Conservation (phyloP, 2,888 invertebrate genomes). For the Erebia epiphron region DNA sequence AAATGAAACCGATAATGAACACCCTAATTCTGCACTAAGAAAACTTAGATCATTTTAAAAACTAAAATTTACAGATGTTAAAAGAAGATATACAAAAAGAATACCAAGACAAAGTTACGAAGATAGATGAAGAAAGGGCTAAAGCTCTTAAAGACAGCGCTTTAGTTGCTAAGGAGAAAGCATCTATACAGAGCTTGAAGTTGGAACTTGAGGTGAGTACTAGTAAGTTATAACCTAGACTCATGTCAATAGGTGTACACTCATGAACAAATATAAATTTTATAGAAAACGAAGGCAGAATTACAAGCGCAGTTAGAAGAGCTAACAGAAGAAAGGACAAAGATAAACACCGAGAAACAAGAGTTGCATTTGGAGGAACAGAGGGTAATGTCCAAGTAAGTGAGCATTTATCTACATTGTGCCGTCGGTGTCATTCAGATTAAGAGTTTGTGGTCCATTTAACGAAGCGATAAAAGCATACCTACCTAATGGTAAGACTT, state of each 20-base stretch:
- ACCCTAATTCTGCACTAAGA: neutral
- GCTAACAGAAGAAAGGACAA: slow-evolving; percentile 67
- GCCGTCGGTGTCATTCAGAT: too few relatives aligned
- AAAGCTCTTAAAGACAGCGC: slow-evolving; percentile 64
- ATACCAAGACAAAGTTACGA: slow-evolving; percentile 66
- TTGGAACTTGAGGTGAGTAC: slow-evolving; percentile 67
- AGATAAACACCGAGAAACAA: slow-evolving; percentile 69
- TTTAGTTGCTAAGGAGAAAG: slow-evolving; percentile 65
- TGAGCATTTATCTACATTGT: neutral
- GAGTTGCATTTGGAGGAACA: slow-evolving; percentile 74
- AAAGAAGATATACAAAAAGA: slow-evolving; percentile 73
- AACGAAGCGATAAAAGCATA: too few relatives aligned
- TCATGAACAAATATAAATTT: slow-evolving; percentile 21
- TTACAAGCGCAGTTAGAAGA: slow-evolving; percentile 72
- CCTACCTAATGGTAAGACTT: too few relatives aligned
- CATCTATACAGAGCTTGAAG: slow-evolving; percentile 63
- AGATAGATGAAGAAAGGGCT: slow-evolving; percentile 68
- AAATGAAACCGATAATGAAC: neutral
- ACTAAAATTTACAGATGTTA: slow-evolving; percentile 52
- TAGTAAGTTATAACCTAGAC: neutral
- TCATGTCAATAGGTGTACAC: neutral
- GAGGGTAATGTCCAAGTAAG: slow-evolving; percentile 68
- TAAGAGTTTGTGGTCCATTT: too few relatives aligned
- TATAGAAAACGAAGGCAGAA: slow-evolving; percentile 73
- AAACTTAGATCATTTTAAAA: neutral